These are phyloP conservation scores for Myotis planiceps DNA, from an alignment of 2,797 vertebrate species.

Conservation along the genomic window DNA sequence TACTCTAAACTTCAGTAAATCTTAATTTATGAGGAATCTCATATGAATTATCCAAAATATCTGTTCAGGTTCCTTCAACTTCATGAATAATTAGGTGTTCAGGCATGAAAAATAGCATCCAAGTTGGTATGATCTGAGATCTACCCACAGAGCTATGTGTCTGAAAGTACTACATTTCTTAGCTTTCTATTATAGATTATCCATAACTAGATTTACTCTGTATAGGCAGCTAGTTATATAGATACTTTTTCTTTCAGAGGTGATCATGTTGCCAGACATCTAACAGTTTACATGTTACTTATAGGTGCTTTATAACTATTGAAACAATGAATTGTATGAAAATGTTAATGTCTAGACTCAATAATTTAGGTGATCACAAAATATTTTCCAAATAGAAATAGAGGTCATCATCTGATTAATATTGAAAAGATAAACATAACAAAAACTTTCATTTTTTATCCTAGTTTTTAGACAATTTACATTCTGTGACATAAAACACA, in stretches of 20 bases:
- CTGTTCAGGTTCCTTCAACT: background rate
- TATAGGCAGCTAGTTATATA: too few species aligned
- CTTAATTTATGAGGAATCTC: background rate
- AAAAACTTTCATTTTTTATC: background rate
- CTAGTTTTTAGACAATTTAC: background rate
- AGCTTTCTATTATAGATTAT: background rate
- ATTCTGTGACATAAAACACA: constrained; percentile 34
- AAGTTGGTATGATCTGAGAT: background rate
- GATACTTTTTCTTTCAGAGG: background rate
- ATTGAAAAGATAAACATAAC: background rate
- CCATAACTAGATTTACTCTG: too few species aligned
- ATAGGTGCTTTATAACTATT: background rate
- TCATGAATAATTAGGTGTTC: accelerated
- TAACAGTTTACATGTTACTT: background rate
- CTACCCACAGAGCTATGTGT: background rate
- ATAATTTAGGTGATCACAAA: background rate
- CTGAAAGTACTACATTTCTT: background rate
- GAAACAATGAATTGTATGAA: background rate
- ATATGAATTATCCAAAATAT: background rate
- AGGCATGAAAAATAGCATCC: background rate
- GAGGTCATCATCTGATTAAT: background rate
- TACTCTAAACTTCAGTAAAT: background rate
- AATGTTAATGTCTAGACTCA: background rate
- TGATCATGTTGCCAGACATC: background rate
- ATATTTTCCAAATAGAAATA: background rate